Percentiles rank a stretch among this genome's conserved stretches.
Evolutionary conservation across 2,113 vertebrate species (phyloP).

Genomic region (Nesospiza acunhae): DNA sequence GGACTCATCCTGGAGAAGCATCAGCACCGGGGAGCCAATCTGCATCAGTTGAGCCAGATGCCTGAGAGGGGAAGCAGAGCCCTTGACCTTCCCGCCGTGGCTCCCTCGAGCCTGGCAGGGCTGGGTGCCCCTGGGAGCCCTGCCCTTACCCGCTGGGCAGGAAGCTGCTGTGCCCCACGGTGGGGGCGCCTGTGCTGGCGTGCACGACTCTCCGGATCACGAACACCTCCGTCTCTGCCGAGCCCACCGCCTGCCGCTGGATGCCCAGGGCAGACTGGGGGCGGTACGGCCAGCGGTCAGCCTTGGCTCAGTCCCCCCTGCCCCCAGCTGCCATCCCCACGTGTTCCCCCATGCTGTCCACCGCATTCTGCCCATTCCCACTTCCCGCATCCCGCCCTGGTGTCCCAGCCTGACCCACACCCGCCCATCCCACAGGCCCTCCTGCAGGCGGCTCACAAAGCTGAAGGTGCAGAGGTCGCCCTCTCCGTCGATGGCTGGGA

Average conservation of each 20-base stretch:
- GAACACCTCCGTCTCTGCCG: conserved; percentile 72
- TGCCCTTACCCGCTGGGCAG: conserved; percentile 82
- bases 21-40: conserved; percentile 79
- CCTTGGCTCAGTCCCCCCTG: not conserved
- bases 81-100: not conserved
- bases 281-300: not conserved
- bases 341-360: not conserved
- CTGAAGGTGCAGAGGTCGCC: conserved; percentile 73
- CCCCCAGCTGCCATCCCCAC: too few relatives aligned
- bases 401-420: not conserved
- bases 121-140: not conserved
- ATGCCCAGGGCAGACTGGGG: conserved; percentile 73
- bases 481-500: conserved; percentile 78
- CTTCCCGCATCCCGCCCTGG: not conserved
- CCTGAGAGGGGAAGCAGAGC: conserved; percentile 62
- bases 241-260: conserved; percentile 74
- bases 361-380: not conserved
- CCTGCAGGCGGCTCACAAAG: conserved; percentile 74
- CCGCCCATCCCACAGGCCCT: not conserved
- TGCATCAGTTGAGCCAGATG: conserved; percentile 81
- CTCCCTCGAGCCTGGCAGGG: not conserved
- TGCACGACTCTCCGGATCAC: conserved; percentile 80
- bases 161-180: conserved; percentile 84
- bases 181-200: conserved; percentile 29
- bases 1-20: conserved; percentile 75